Evolutionary conservation across 2,888 invertebrate species (phyloP).

Genomic region (Macrosoma leucophasiata): DNA sequence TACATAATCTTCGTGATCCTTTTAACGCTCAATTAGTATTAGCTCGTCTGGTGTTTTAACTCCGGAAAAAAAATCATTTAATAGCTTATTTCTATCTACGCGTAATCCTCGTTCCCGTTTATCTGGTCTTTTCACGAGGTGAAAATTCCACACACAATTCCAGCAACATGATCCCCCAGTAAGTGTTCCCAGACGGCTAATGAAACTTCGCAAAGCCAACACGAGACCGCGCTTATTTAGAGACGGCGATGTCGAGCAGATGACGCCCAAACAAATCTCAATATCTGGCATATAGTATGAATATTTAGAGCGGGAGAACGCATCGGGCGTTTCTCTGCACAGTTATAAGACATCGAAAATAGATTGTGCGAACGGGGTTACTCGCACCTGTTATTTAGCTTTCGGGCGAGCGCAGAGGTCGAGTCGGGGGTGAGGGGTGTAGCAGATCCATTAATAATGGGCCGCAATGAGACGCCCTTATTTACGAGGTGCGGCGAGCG

Average conservation of each 20-base stretch:
- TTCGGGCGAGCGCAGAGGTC: conserved; percentile 47
- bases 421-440: conserved; percentile 45
- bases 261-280: conserved; percentile 73
- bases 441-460: conserved; percentile 73
- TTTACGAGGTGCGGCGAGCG: conserved; percentile 65
- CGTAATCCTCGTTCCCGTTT: conserved; percentile 28
- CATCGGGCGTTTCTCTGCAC: conserved; percentile 66
- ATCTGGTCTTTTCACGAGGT: conserved; percentile 24
- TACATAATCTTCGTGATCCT: no score
- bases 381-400: conserved; percentile 75
- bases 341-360: conserved; percentile 74
- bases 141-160: conserved; percentile 49
- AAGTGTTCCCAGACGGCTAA: conserved; percentile 62
- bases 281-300: conserved; percentile 72
- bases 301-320: conserved; percentile 70
- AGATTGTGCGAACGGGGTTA: conserved; percentile 76
- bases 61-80: conserved; percentile 23
- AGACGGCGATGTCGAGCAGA: conserved; percentile 63
- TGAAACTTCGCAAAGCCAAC: conserved; percentile 64
- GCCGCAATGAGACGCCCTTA: conserved; percentile 71
- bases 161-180: conserved; percentile 56
- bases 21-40: no score
- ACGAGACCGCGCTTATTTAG: conserved; percentile 61
- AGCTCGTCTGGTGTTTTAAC: no score
- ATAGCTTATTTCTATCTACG: conserved; percentile 29